Conservation (phyloP, 2,797 vertebrate genomes). For the Chiloscyllium punctatum region DNA sequence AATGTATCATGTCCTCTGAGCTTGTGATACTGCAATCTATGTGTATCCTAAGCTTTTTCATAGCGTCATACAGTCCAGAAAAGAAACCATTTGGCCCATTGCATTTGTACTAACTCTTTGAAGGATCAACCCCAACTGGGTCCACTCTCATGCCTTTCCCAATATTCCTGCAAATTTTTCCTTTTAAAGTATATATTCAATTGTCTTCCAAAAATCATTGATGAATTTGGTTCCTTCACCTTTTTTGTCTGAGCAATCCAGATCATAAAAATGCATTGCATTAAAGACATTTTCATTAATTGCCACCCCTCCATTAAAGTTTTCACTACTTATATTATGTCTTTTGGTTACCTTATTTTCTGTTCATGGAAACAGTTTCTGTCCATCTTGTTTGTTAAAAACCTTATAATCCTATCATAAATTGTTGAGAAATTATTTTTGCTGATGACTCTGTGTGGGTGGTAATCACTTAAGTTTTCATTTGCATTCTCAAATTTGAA, state of each 20-base stretch:
- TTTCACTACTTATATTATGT: neutral
- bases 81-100: neutral
- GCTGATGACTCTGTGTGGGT: neutral
- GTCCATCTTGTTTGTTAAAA: neutral
- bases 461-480: neutral
- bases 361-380: neutral
- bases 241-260: neutral
- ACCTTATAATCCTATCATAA: neutral
- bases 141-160: neutral
- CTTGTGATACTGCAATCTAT: neutral
- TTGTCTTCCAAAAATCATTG: neutral
- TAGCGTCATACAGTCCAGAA: neutral
- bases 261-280: neutral
- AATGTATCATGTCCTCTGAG: neutral
- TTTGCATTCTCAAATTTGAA: neutral
- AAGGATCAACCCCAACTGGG: neutral
- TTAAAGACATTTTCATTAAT: neutral
- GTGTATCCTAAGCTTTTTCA: neutral
- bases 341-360: neutral
- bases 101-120: neutral
- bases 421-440: neutral
- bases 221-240: neutral
- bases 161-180: neutral
- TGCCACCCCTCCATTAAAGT: neutral
- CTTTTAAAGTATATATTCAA: neutral